phyloP scores from a whole-genome alignment of 2,797 vertebrate species.

The Melanogrammus aeglefinus region DNA sequence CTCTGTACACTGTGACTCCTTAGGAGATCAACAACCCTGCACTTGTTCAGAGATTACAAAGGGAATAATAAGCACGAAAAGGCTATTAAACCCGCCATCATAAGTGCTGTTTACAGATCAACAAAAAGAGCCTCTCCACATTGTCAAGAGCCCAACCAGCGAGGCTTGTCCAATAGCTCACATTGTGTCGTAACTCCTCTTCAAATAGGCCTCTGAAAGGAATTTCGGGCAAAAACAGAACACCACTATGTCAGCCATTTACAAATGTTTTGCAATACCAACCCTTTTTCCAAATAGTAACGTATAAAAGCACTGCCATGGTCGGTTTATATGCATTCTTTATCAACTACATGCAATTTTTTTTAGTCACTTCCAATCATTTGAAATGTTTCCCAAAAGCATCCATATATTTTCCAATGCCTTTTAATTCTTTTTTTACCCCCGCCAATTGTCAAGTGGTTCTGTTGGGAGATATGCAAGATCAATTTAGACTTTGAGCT shows the following conservation, averaged over 20 bases:
- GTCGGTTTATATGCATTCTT: too few species aligned
- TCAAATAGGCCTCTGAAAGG: not conserved
- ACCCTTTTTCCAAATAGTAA: too few species aligned
- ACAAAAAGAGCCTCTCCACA: constrained; percentile 35
- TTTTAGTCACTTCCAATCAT: too few species aligned
- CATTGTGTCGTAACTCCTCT: constrained; percentile 1
- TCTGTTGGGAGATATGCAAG: not conserved
- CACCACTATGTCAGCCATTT: not conserved
- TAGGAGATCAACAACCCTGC: constrained; percentile 45
- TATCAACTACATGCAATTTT: too few species aligned
- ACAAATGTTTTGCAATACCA: too few species aligned
- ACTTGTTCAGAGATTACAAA: constrained; percentile 46
- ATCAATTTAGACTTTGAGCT: too few species aligned
- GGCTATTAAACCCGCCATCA: constrained; percentile 40
- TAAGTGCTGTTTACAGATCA: constrained; percentile 28
- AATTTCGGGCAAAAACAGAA: not conserved
- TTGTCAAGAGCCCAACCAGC: not conserved
- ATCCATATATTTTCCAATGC: not conserved
- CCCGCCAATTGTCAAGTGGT: not conserved
- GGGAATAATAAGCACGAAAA: constrained; percentile 33
- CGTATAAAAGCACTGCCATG: too few species aligned
- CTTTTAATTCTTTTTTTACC: not conserved
- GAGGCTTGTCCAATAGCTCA: not conserved
- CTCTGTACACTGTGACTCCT: constrained; percentile 35
- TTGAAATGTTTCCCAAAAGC: too few species aligned